Percentiles rank a stretch among this genome's conserved stretches.
These are phyloP conservation scores for Lithodes maja DNA, from an alignment of 2,888 invertebrate genomes.

Conservation along the genomic window DNA sequence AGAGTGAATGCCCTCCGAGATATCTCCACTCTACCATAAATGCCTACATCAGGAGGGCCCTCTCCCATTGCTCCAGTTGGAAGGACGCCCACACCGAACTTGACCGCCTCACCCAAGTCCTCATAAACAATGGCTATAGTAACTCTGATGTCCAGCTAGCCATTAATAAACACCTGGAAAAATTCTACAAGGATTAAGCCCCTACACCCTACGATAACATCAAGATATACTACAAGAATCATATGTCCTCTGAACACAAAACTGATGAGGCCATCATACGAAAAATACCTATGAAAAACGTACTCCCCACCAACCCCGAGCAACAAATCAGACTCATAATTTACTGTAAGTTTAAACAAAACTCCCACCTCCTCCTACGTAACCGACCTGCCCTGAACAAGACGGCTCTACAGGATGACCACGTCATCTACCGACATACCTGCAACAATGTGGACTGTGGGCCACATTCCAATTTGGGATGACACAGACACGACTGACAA, in stretches of 20 bases:
- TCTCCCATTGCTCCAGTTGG: background rate
- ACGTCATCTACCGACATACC: constrained; percentile 12
- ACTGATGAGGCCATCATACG: background rate
- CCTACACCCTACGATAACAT: background rate
- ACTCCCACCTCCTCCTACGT: background rate
- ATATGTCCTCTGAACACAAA: constrained; percentile 3
- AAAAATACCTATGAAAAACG: background rate
- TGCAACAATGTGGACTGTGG: constrained; percentile 10
- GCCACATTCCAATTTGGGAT: constrained; percentile 12
- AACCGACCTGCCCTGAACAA: background rate
- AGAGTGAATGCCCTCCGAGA: background rate
- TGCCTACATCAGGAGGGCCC: constrained; percentile 13
- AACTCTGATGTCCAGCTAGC: background rate
- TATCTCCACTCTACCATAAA: constrained; percentile 25
- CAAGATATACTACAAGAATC: constrained; percentile 16
- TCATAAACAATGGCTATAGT: constrained; percentile 11
- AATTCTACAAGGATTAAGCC: background rate
- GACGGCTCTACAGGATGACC: constrained; percentile 5
- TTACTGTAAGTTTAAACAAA: background rate
- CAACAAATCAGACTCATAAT: constrained; percentile 5
- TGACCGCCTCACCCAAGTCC: constrained; percentile 17
- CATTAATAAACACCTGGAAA: background rate
- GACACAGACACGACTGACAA: background rate
- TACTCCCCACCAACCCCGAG: background rate
- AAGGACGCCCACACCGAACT: background rate